phyloP scores from a whole-genome alignment of 1,140 invertebrate species.

The Ruditapes philippinarum region DNA sequence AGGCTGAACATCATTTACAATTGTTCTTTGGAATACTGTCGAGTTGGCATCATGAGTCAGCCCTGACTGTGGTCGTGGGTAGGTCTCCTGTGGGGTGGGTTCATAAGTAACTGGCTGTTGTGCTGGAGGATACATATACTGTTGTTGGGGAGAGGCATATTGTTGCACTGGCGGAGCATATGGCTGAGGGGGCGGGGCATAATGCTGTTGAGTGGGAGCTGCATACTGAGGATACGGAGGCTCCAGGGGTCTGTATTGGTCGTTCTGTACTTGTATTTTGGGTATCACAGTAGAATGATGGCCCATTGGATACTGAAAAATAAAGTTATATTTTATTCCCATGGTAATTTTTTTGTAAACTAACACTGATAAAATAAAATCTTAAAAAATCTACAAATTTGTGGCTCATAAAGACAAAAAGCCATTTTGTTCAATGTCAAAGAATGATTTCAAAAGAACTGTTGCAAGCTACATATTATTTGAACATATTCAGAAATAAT shows the following conservation, averaged over 20 bases:
- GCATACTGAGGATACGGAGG: slow-evolving; percentile 27
- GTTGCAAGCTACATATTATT: no score
- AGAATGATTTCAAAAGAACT: no score
- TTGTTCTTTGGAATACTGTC: slow-evolving; percentile 20
- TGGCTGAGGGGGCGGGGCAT: slow-evolving; percentile 23
- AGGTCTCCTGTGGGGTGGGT: not conserved
- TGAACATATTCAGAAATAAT: no score
- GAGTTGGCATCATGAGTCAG: not conserved
- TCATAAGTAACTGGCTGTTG: not conserved
- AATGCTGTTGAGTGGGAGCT: slow-evolving; percentile 15
- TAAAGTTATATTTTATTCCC: no score
- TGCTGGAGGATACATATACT: not conserved
- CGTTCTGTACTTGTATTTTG: slow-evolving; percentile 44
- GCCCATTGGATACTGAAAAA: not conserved
- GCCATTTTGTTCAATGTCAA: no score
- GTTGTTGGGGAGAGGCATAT: not conserved
- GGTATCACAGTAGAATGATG: slow-evolving; percentile 12
- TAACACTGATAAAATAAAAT: no score
- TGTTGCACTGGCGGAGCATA: slow-evolving; percentile 8
- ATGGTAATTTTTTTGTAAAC: no score
- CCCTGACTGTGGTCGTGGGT: not conserved
- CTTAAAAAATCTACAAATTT: no score
- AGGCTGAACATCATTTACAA: slow-evolving; percentile 34
- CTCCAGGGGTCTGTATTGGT: slow-evolving; percentile 51
- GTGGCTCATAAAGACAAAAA: no score